Conservation (phyloP, 2,113 vertebrate species). For the Plotosus lineatus region DNA sequence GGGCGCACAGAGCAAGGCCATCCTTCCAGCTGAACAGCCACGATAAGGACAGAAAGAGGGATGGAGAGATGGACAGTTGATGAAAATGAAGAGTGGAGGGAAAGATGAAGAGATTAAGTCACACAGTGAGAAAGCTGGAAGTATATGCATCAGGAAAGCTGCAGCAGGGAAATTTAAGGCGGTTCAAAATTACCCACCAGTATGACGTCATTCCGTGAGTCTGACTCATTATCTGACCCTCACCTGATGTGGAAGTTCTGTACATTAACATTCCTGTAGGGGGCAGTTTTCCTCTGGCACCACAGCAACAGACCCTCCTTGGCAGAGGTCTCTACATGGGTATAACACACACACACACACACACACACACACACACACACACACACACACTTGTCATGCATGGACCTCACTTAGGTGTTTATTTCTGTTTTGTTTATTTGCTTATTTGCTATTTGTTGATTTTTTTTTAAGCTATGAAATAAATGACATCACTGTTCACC, state of each 20-base stretch:
- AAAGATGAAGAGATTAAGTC: not conserved
- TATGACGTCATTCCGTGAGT: not conserved
- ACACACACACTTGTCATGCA: not conserved
- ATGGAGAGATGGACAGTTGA: not conserved
- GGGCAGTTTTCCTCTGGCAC: slow-evolving; percentile 93
- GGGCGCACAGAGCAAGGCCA: slow-evolving; percentile 88
- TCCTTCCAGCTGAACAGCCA: slow-evolving; percentile 84
- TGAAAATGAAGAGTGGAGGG: not conserved
- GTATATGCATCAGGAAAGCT: not conserved
- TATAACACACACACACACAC: not conserved
- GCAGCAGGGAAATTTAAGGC: not conserved
- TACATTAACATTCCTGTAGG: slow-evolving; percentile 90
- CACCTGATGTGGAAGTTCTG: slow-evolving; percentile 97
- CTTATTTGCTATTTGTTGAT: too few relatives aligned
- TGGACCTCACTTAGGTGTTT: not conserved
- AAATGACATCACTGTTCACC: too few relatives aligned
- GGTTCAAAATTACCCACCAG: not conserved
- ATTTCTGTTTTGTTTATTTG: too few relatives aligned
- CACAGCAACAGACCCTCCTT: slow-evolving; percentile 90
- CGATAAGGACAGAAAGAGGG: not conserved
- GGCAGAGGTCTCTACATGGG: slow-evolving; percentile 83
- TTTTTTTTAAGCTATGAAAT: too few relatives aligned
- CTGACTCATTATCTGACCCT: slow-evolving; percentile 10
- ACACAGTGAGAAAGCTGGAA: not conserved
- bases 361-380: slow-evolving; percentile 3